These are phyloP conservation scores for Neoseiulus cucumeris DNA, from an alignment of 1,140 invertebrate species.

Conservation along the genomic window DNA sequence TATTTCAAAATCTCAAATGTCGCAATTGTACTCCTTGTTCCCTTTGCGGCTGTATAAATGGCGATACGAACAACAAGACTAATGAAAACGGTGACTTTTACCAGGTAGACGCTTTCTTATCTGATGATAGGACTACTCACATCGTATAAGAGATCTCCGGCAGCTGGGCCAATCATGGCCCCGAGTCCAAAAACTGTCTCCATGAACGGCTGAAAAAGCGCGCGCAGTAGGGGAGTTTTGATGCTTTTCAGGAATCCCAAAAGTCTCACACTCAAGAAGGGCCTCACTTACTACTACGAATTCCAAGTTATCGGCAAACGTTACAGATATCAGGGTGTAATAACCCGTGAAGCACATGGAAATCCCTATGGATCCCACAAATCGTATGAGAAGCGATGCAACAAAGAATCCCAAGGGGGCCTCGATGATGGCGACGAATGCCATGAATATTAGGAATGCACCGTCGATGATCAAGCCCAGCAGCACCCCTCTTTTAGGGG, in stretches of 20 bases:
- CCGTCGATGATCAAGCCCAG: background rate
- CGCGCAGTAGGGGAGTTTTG: too few relatives aligned
- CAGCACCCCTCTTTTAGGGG: background rate
- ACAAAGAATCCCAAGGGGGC: background rate
- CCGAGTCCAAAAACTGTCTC: constrained; percentile 6
- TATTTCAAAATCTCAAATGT: too few relatives aligned
- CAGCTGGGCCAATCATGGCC: background rate
- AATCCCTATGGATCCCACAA: background rate
- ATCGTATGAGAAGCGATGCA: background rate
- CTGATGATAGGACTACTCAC: background rate
- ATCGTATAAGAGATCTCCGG: background rate
- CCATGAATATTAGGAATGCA: background rate
- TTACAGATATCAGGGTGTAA: background rate
- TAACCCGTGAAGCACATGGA: background rate
- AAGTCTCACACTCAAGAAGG: too few relatives aligned
- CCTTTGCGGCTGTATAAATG: too few relatives aligned
- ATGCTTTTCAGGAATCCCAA: too few relatives aligned
- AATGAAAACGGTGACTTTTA: too few relatives aligned
- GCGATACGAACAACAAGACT: too few relatives aligned
- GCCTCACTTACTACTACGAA: background rate
- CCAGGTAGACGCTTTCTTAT: too few relatives aligned
- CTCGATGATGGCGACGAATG: background rate
- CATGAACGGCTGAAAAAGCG: background rate
- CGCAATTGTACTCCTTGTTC: too few relatives aligned
- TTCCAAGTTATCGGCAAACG: background rate